Evolutionary conservation across 2,888 invertebrate species (phyloP).

Genomic region (Macrophya annulata): DNA sequence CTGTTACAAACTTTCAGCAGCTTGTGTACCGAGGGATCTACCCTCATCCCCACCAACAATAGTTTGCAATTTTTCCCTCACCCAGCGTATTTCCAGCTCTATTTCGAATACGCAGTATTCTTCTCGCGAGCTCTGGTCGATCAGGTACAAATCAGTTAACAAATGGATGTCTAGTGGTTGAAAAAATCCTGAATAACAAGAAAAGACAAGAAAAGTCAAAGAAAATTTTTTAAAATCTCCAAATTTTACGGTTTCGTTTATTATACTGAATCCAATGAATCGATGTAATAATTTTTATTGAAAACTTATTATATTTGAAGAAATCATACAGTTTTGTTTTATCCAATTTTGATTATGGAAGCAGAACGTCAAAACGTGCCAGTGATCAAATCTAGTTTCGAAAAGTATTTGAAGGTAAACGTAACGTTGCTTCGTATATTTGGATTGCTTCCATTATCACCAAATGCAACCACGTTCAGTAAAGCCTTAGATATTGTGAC

Average conservation of each 20-base stretch:
- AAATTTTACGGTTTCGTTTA: too few species aligned
- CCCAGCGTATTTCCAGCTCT: neutral
- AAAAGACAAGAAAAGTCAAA: too few species aligned
- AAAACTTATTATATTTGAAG: neutral
- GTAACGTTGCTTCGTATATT: slow-evolving; percentile 34
- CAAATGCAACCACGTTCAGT: neutral
- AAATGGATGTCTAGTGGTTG: neutral
- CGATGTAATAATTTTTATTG: neutral
- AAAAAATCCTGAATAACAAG: too few species aligned
- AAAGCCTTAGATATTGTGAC: slow-evolving; percentile 19
- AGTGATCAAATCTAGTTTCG: slow-evolving; percentile 14
- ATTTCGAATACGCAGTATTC: slow-evolving; percentile 27
- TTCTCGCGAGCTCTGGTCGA: slow-evolving; percentile 8
- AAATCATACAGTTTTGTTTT: neutral
- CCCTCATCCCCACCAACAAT: slow-evolving; percentile 25
- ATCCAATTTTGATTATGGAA: slow-evolving; percentile 3
- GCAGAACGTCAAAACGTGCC: neutral
- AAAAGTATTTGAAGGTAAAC: slow-evolving; percentile 36
- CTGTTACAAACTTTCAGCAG: neutral
- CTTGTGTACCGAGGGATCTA: neutral
- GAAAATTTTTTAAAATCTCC: too few species aligned
- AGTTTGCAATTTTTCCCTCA: slow-evolving; percentile 36
- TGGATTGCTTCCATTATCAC: slow-evolving; percentile 30
- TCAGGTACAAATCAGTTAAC: neutral
- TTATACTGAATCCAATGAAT: too few species aligned